Base-by-base conservation (phyloP, 2,797 vertebrate genomes). In the Catostomus latipinnis region DNA sequence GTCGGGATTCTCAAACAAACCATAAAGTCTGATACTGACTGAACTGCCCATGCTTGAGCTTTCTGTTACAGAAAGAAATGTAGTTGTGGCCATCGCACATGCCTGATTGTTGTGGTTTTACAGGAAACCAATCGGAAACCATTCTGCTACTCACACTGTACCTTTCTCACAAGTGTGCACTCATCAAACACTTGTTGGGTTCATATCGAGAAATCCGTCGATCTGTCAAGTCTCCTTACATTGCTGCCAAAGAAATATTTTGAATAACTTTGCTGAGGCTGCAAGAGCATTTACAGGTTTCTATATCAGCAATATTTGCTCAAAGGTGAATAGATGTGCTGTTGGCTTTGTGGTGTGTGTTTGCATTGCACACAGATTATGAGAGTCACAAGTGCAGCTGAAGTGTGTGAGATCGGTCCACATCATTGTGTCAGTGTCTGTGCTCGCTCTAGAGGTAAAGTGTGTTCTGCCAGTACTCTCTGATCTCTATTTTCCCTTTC, bases 41-140 rank as follows among this genome's bases (percentile, higher is more conserved):
- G 34, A 34, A 34, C 34, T 34, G 34, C 34, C 34, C 34, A 34
- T 34, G 34, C 34, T 34, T 34, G 34, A 34, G 34, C 34, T 34
- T 34, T 34, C 9, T 5, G 12, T 8, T 22, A 34, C 43, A 45
- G 18, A 52, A 43, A 62, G 6, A 62, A 62, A 52, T 48, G 57
- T 74, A n/a, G 46, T 12, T 58, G 63, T 52, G 16, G 45, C 45
- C 11, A 69, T 80, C 46, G 50, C 67, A 1, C 65, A 53, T 45
- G 57, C 57, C 16, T n/a, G 1, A 52, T 58, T 84, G 61, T 84
- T 91, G 87, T 75, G 88, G 89, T 87, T 89, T 83, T 73, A 83
- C 83, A 88, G 85, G 89, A 89, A 88, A 87, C 62, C 78, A 81
- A 74, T 45, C 62, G 83, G 83, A 87, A 88, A 84, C 85, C 86